Evolutionary conservation across 2,888 invertebrate genomes (phyloP).

Genomic region (Ashinkailepas kermadecensis): DNA sequence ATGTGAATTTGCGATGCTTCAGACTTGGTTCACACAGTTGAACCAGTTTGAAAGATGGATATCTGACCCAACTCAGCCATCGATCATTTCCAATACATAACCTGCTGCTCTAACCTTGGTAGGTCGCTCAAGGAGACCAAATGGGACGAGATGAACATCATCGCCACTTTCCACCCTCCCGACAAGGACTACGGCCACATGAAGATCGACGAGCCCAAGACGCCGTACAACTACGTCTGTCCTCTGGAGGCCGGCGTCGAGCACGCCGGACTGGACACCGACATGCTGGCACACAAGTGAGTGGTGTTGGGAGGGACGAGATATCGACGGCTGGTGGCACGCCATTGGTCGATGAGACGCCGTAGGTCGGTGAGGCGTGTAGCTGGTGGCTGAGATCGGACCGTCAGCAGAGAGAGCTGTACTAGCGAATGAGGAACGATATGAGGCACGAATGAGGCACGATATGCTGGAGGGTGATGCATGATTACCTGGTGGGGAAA

Average conservation of each 20-base stretch:
- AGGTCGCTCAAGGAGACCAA: conserved; percentile 55
- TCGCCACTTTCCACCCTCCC: conserved; percentile 93
- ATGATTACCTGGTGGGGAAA: too few species aligned
- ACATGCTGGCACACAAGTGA: conserved; percentile 68
- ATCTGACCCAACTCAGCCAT: too few species aligned
- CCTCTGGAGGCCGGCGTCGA: conserved; percentile 48
- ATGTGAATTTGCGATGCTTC: neutral
- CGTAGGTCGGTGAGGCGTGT: too few species aligned
- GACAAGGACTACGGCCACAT: conserved; percentile 99
- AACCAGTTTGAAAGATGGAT: too few species aligned
- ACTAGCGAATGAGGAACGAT: too few species aligned
- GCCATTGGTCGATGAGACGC: too few species aligned
- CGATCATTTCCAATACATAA: neutral
- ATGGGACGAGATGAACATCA: conserved; percentile 98
- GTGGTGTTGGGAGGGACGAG: neutral
- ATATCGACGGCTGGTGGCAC: too few species aligned
- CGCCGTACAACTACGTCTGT: conserved; percentile 65
- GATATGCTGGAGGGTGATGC: too few species aligned
- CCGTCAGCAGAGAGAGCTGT: too few species aligned
- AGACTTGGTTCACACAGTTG: neutral
- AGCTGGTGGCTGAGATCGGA: too few species aligned
- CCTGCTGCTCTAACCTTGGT: conserved; percentile 20
- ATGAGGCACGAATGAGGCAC: too few species aligned
- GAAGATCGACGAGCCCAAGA: conserved; percentile 97
- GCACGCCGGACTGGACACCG: conserved; percentile 55